Evolutionary conservation across 2,113 vertebrate genomes (phyloP).

Genomic region (Mugil cephalus): DNA sequence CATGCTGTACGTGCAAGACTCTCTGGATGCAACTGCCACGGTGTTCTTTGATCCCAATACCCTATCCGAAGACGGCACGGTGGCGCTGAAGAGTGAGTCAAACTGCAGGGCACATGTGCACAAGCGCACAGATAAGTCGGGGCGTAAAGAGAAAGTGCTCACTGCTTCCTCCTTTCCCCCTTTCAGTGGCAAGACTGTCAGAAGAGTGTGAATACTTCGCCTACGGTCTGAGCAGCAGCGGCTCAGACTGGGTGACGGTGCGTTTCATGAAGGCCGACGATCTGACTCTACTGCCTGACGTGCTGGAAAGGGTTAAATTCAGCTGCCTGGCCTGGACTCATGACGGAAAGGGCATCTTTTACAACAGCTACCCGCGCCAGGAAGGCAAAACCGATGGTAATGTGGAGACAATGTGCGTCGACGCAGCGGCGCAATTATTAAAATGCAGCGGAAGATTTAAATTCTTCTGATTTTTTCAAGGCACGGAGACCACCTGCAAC

Average conservation of each 20-base stretch:
- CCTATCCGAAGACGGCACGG: constrained; percentile 84
- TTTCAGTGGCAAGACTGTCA: constrained; percentile 81
- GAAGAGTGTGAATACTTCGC: constrained; percentile 85
- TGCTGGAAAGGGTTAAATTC: constrained; percentile 84
- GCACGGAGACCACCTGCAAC: constrained; percentile 84
- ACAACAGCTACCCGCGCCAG: constrained; percentile 83
- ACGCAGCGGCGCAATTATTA: neutral
- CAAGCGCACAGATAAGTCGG: neutral
- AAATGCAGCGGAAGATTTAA: neutral
- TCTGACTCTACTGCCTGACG: constrained; percentile 73
- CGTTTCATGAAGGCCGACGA: constrained; percentile 79
- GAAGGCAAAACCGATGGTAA: constrained; percentile 82
- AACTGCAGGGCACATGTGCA: neutral
- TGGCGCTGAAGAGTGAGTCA: constrained; percentile 82
- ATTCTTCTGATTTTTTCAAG: constrained; percentile 44
- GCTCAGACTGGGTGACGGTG: constrained; percentile 85
- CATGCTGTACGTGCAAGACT: constrained; percentile 83
- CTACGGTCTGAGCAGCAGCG: constrained; percentile 82
- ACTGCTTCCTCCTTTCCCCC: neutral
- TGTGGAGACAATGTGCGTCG: neutral
- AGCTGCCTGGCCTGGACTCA: constrained; percentile 87
- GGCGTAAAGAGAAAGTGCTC: neutral
- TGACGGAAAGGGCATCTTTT: constrained; percentile 83
- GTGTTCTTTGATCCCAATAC: constrained; percentile 85
- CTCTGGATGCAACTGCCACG: constrained; percentile 69